Percentiles rank a stretch among this genome's conserved stretches.
Conservation (phyloP, 2,113 vertebrate genomes). For the Synodontis membranacea region DNA sequence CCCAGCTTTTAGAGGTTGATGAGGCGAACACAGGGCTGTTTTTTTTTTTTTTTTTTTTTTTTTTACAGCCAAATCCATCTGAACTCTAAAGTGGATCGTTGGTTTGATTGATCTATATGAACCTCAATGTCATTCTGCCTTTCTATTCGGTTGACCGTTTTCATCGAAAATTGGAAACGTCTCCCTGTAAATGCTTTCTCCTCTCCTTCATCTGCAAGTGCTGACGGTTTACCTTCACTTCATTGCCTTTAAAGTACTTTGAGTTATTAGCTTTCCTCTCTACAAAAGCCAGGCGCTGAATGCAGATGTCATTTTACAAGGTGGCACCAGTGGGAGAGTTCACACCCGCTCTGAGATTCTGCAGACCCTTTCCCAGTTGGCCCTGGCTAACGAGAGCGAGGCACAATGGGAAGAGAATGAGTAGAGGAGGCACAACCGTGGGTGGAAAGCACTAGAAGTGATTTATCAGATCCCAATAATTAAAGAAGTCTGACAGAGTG, state of each 20-base stretch:
- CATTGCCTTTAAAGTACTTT: slow-evolving; percentile 36
- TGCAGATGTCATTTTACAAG: slow-evolving; percentile 54
- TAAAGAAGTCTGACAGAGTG: background rate
- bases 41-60: no score
- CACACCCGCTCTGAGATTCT: slow-evolving; percentile 51
- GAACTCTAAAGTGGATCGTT: background rate
- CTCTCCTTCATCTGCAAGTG: slow-evolving; percentile 17
- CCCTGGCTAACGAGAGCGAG: slow-evolving; percentile 19
- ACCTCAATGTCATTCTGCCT: background rate
- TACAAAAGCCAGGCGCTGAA: slow-evolving; percentile 51
- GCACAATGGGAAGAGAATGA: slow-evolving; percentile 7
- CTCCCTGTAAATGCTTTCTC: background rate
- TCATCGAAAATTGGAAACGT: background rate
- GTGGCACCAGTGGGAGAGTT: slow-evolving; percentile 50
- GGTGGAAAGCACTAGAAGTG: background rate
- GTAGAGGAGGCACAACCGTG: background rate
- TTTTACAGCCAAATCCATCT: background rate
- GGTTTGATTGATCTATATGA: background rate
- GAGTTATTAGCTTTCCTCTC: slow-evolving; percentile 38
- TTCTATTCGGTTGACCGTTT: background rate
- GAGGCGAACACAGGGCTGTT: background rate
- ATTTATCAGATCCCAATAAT: slow-evolving; percentile 14
- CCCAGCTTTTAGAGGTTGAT: slow-evolving; percentile 16
- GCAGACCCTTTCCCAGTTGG: slow-evolving; percentile 44
- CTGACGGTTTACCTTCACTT: slow-evolving; percentile 32